Percentiles rank a stretch among this genome's conserved stretches.
phyloP scores from a whole-genome alignment of 2,888 invertebrate genomes.

The Pandemis cinnamomeana region DNA sequence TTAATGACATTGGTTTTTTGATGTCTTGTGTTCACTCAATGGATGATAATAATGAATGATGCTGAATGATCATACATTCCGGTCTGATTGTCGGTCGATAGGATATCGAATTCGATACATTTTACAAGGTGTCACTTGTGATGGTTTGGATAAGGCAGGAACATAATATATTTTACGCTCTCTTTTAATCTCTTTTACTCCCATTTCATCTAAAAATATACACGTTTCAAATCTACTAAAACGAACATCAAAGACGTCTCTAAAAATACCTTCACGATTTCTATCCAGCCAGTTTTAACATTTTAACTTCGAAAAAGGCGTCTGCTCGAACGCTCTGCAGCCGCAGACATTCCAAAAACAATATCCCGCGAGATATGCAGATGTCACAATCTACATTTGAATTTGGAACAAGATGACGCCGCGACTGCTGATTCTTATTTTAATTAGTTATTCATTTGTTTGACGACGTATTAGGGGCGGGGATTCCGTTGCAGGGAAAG shows the following conservation, averaged over 20 bases:
- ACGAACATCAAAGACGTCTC: background rate
- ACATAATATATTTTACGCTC: no score
- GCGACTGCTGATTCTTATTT: constrained; percentile 55
- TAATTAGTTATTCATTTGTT: constrained; percentile 37
- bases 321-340: constrained; percentile 19
- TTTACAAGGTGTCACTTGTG: no score
- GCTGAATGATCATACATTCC: no score
- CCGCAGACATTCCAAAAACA: constrained; percentile 35
- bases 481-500: background rate
- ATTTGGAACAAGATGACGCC: constrained; percentile 55
- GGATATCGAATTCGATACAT: no score
- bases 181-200: no score
- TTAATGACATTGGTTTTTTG: background rate
- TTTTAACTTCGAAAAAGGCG: constrained; percentile 2
- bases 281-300: background rate
- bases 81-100: no score
- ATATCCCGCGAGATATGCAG: constrained; percentile 56
- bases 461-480: constrained; percentile 13
- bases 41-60: no score
- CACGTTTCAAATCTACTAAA: no score
- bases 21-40: background rate
- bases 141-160: no score
- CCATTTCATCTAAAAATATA: no score
- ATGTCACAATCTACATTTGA: constrained; percentile 67
- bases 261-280: background rate